Evolutionary conservation across 2,797 vertebrate genomes (phyloP).

Genomic region (Hyperoplus lanceolatus): DNA sequence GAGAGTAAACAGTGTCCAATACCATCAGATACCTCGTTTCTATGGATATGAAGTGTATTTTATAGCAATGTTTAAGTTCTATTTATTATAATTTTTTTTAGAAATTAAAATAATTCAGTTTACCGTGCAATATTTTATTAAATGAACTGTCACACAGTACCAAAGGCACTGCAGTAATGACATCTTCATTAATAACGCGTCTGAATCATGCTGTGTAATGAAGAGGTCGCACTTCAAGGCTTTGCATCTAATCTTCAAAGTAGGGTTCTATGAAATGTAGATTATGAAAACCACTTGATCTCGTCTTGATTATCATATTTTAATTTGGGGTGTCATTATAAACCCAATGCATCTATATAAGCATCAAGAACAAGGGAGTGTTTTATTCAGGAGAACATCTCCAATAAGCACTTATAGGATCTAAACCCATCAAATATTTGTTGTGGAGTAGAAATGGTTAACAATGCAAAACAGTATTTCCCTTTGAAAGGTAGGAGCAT

Average conservation of each 20-base stretch:
- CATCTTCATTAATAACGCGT: neutral
- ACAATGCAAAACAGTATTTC: no score
- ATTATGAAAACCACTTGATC: neutral
- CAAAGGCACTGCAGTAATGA: neutral
- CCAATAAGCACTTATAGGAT: neutral
- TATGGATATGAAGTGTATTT: neutral
- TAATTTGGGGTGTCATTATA: neutral
- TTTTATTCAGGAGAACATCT: no score
- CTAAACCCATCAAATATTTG: neutral
- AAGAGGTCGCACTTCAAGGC: neutral
- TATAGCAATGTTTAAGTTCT: neutral
- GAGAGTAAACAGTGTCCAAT: neutral
- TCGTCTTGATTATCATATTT: constrained; percentile 3
- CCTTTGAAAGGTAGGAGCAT: no score
- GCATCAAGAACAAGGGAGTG: neutral
- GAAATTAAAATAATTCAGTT: neutral
- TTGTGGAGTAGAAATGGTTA: neutral
- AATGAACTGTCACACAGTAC: neutral
- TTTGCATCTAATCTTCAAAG: neutral
- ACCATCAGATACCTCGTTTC: neutral
- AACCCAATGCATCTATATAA: neutral
- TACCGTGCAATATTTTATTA: neutral
- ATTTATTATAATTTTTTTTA: neutral
- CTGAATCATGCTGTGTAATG: neutral
- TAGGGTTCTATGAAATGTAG: neutral